These are phyloP conservation scores for Ricordea florida DNA, from an alignment of 92 coral and sea anemone species.

Conservation along the genomic window DNA sequence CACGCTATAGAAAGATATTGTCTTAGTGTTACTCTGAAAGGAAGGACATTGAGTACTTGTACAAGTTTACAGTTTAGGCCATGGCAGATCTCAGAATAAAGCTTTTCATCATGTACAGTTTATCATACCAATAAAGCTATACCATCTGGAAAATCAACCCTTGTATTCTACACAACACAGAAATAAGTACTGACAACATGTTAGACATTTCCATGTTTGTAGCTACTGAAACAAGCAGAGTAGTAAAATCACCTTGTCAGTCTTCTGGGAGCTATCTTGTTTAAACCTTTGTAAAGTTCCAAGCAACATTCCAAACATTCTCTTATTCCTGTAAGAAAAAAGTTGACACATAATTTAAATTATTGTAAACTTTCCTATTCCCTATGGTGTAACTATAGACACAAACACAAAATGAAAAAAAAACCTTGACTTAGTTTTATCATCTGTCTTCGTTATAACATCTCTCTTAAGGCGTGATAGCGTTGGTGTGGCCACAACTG, in stretches of 20 bases:
- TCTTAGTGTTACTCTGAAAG: no score
- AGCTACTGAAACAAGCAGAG: no score
- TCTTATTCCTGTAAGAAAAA: conserved; percentile 69
- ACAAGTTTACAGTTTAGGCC: no score
- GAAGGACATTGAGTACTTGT: no score
- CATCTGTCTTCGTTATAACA: conserved; percentile 76
- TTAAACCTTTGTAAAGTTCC: conserved; percentile 97
- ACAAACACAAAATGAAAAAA: not conserved
- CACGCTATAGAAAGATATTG: no score
- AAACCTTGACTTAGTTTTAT: conserved; percentile 94
- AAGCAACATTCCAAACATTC: conserved; percentile 98
- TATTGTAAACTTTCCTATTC: not conserved
- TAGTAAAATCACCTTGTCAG: conserved; percentile 98
- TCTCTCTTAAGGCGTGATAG: conserved; percentile 96
- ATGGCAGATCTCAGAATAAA: no score
- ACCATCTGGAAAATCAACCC: no score
- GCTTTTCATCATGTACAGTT: no score
- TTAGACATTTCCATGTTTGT: no score
- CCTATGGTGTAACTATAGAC: not conserved
- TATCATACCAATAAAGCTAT: no score
- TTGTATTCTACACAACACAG: no score
- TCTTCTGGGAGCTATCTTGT: conserved; percentile 78
- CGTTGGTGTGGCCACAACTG: conserved; percentile 93
- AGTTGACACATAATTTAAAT: not conserved
- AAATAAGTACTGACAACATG: no score